Conservation (phyloP, 2,797 vertebrate genomes). For the Apogon hyalosoma region DNA sequence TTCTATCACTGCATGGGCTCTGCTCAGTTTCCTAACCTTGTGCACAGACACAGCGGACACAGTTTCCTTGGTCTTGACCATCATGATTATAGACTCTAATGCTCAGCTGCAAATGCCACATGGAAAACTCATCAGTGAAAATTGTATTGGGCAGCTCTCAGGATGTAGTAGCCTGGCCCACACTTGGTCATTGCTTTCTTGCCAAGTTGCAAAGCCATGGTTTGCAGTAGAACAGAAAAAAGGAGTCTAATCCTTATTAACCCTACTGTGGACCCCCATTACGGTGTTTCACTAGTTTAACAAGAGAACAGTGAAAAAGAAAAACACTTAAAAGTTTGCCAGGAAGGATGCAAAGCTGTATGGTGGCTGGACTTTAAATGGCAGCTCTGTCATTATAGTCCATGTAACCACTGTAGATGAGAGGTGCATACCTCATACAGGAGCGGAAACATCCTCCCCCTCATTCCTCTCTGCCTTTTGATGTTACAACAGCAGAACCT, state of each 20-base stretch:
- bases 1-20: conserved; percentile 36
- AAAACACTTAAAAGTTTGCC: conserved; percentile 25
- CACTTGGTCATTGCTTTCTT: conserved; percentile 30
- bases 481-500: conserved; percentile 58
- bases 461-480: conserved; percentile 47
- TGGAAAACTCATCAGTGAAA: conserved; percentile 77
- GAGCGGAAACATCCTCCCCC: conserved; percentile 51
- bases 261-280: not conserved
- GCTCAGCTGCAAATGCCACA: conserved; percentile 67
- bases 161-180: conserved; percentile 37
- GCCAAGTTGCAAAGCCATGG: conserved; percentile 17
- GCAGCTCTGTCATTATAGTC: conserved; percentile 45
- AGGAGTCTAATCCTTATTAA: conserved; percentile 3
- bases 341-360: conserved; percentile 14
- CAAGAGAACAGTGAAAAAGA: too few relatives aligned
- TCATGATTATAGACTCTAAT: conserved; percentile 62
- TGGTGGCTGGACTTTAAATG: conserved; percentile 49
- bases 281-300: too few relatives aligned
- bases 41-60: conserved; percentile 44
- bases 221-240: conserved; percentile 22
- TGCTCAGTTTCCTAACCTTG: conserved; percentile 29
- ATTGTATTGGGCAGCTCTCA: conserved; percentile 41
- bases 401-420: conserved; percentile 45
- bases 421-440: conserved; percentile 34
- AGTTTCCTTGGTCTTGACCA: conserved; percentile 56